Evolutionary conservation across 2,888 invertebrate genomes (phyloP).

Genomic region (Nowickia ferox): DNA sequence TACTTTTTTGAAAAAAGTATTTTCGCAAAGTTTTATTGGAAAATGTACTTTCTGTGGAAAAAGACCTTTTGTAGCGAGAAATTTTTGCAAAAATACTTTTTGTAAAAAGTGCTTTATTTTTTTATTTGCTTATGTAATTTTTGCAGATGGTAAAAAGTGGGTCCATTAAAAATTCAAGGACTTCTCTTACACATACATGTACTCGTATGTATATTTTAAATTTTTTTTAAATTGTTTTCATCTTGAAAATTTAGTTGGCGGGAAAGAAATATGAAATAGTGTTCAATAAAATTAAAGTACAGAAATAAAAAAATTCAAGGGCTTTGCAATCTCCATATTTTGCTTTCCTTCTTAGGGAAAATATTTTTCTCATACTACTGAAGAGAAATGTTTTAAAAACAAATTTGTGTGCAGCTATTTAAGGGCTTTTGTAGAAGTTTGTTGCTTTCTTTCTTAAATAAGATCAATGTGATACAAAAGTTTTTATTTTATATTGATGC

Average conservation of each 20-base stretch:
- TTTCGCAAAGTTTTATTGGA: too few relatives aligned
- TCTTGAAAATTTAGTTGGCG: neutral
- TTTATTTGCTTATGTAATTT: too few relatives aligned
- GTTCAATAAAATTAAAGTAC: neutral
- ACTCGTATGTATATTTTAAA: neutral
- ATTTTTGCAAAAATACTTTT: too few relatives aligned
- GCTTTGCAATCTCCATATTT: neutral
- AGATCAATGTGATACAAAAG: slow-evolving; percentile 62
- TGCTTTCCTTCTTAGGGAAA: neutral
- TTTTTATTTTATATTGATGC: slow-evolving; percentile 58
- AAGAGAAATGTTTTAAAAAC: neutral
- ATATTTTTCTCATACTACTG: neutral
- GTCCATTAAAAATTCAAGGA: too few relatives aligned
- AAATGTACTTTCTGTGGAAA: too few relatives aligned
- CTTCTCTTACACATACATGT: too few relatives aligned
- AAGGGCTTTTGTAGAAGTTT: slow-evolving; percentile 7
- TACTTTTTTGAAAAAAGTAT: too few relatives aligned
- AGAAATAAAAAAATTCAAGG: neutral
- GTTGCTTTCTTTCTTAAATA: slow-evolving; percentile 34
- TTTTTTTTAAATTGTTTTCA: neutral
- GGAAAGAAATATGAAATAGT: neutral
- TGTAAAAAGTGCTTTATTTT: too few relatives aligned
- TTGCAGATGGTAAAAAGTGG: too few relatives aligned
- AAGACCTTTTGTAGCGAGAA: too few relatives aligned
- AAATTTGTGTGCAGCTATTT: neutral